Evolutionary conservation across 1,140 invertebrate species (phyloP), one percentile per base, ranked within the genome.

Genomic region (Cyclargus thomasi): DNA sequence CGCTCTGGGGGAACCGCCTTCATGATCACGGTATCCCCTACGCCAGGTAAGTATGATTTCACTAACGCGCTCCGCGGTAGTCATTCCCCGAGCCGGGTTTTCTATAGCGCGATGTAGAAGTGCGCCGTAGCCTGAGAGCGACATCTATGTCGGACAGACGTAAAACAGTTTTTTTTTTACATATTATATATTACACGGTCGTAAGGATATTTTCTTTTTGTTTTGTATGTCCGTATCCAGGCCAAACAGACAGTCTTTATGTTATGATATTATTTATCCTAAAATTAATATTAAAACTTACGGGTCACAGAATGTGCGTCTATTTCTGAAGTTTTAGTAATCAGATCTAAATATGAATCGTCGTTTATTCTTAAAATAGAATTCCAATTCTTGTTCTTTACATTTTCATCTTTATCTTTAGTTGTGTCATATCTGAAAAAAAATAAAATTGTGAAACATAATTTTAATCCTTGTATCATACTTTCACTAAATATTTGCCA

Each of bases 361-460:
- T 87, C 83, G 64, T 85, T 88, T n/a, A 87, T 47, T 53, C 79
- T 83, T 5, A 80, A 75, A 17, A 85, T 74, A 29, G 86, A 82
- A 6, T 77, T 64, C 0, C 65, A 59, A 39, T 63, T 75, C 22
- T 74, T 69, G 2, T 71, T 73, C n/a, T 21, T 20, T 7, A 18
- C 62, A 7, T 23, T 74, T 14, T 82, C 75, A 22, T 83, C 82
- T 20, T 79, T 66, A 20, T 85, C 84, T 2, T 77, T 73, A 23
- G 81, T 78, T 14, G 80, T 71, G 20, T 85, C 83, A 57, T 85
- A 66, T 14, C 86, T 88, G 69, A 18, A 81, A 82, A 57, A 1
- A 82, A 57, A 1, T 63, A 17, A 16, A n/a, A 20, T 55, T 55
- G 10, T 55, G 17, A 55, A 55, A n/a, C n/a, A n/a, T n/a, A n/a